Evolutionary conservation across 2,888 invertebrate genomes (phyloP), one percentile per base, ranked within the genome.

Genomic region (Macaria notata): DNA sequence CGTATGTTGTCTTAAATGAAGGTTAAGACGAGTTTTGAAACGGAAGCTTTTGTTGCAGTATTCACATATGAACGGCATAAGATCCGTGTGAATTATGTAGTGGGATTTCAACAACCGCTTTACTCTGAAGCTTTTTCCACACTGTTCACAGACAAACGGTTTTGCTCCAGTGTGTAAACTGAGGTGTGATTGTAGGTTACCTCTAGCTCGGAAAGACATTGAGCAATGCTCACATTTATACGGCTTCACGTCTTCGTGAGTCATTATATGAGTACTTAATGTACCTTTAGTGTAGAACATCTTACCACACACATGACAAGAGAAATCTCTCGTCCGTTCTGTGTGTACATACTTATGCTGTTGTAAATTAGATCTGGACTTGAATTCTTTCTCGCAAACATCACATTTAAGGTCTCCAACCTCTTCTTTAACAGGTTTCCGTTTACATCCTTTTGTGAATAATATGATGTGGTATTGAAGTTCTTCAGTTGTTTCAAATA

Each of bases 231-330:
- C 86, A 65, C 91, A 91, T 66, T 91, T 90, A 36, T 71, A 89
- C 0, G 86, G 90, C 47, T 86, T 89, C 0, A 76, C 72, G 0
- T 88, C 88, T 42, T 90, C 88, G 41, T 91, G 91, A 0, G 83
- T 88, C 52, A 79, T 69, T 79, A 91, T 86, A 49, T 91, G 91
- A 0, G 87, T 87, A 3, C 84, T 78, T 0, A 91, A 61, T 0
- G 90, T 84, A 0, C 91, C 91, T 75, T 90, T 90, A 0, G 88
- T 90, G 31, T 83, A 91, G 64, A 91, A 91, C 88, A 88, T 90
- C 71, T 91, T 91, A 0, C 91, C 91, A 4, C 91, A 91, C 0
- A 90, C 64, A 47, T 91, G 91, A 58, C 91, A 91, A 0, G 90
- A 83, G 45, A 88, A 91, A 9, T 91, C 82, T 65, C 87, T 71